These are phyloP conservation scores for Crambe crambe DNA, from an alignment of 37 sponge, comb jelly and placozoan species.

Conservation along the genomic window DNA sequence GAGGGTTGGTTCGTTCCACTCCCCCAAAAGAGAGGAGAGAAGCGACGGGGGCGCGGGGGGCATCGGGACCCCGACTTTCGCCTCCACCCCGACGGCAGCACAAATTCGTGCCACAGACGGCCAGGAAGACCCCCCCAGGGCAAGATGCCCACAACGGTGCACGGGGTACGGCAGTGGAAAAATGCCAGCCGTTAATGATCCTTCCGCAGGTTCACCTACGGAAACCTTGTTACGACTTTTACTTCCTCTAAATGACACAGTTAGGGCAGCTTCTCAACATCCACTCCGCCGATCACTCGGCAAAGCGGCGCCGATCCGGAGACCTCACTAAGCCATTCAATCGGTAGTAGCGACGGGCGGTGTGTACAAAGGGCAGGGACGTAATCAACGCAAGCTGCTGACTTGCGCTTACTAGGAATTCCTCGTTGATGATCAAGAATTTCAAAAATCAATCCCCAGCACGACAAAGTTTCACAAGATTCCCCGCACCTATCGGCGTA, in stretches of 20 bases:
- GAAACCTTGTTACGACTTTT: constrained; percentile 89
- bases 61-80: constrained; percentile 26
- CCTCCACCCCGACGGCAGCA: constrained; percentile 4
- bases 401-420: constrained; percentile 75
- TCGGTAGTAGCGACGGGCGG: constrained; percentile 95
- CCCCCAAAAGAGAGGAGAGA: constrained; percentile 5
- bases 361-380: constrained; percentile 93
- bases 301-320: constrained; percentile 55
- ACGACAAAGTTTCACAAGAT: constrained; percentile 79
- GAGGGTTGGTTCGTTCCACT: background rate
- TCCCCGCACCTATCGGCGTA: constrained; percentile 74
- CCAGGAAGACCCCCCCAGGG: constrained; percentile 9
- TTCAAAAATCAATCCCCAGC: constrained; percentile 83
- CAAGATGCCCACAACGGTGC: background rate
- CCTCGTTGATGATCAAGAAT: constrained; percentile 65
- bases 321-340: constrained; percentile 90
- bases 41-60: constrained; percentile 28
- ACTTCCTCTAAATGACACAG: constrained; percentile 72
- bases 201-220: constrained; percentile 40
- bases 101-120: background rate
- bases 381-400: constrained; percentile 71
- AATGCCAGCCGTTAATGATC: constrained; percentile 66
- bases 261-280: constrained; percentile 66
- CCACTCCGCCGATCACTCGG: constrained; percentile 4
- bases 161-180: background rate